A percentile compares a stretch with the other conserved stretches of the same genome.
phyloP scores from a whole-genome alignment of 2,113 vertebrate species.

The Paratilapia polleni region DNA sequence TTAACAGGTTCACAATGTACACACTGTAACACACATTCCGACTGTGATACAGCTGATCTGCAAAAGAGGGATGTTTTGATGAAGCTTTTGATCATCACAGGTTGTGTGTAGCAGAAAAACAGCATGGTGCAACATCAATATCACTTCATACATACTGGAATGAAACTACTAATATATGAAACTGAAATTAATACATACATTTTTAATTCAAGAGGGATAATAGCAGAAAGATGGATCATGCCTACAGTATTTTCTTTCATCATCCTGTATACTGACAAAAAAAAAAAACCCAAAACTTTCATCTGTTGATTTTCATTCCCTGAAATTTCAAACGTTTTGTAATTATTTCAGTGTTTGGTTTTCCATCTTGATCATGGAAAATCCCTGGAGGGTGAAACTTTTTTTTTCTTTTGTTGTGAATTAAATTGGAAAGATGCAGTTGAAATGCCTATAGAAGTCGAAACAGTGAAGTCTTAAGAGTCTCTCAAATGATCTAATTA shows the following conservation, averaged over 20 bases:
- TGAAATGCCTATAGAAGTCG: conserved; percentile 31
- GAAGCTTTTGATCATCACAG: conserved; percentile 1
- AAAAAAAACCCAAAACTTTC: not conserved
- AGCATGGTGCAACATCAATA: not conserved
- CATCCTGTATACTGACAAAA: no score
- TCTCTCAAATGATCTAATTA: conserved; percentile 67
- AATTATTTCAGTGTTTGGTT: conserved; percentile 28
- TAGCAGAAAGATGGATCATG: not conserved
- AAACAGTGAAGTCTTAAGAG: conserved; percentile 42
- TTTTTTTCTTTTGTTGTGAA: conserved; percentile 33
- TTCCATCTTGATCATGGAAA: conserved; percentile 8
- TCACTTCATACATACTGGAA: not conserved
- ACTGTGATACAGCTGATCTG: not conserved
- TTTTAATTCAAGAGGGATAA: not conserved
- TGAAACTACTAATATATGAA: conserved; percentile 1
- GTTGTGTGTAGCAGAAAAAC: not conserved
- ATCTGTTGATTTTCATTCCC: not conserved
- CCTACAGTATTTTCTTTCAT: not conserved
- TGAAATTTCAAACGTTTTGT: not conserved
- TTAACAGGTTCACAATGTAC: not conserved
- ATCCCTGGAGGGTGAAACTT: conserved; percentile 6
- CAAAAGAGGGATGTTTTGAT: not conserved
- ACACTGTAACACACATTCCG: not conserved
- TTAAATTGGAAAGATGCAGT: conserved; percentile 15
- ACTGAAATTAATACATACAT: not conserved